phyloP scores from a whole-genome alignment of 2,113 vertebrate species.

The Apeltes quadracus region DNA sequence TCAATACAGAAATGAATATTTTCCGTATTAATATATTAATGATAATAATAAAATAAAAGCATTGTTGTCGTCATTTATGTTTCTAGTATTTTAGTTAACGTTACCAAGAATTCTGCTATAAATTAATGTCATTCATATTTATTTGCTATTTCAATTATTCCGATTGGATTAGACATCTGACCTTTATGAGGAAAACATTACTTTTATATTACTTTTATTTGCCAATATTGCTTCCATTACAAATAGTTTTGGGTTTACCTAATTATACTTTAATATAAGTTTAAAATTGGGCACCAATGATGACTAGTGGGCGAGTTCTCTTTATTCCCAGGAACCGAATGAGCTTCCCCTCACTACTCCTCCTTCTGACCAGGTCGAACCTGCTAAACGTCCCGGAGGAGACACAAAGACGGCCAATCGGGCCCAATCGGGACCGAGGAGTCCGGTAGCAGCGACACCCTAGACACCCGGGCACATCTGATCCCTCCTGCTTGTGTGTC shows the following conservation, averaged over 20 bases:
- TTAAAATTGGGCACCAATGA: neutral
- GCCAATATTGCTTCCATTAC: neutral
- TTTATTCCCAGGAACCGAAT: neutral
- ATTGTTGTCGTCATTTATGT: neutral
- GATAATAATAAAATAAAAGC: too few species aligned
- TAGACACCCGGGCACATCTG: slow-evolving; percentile 60
- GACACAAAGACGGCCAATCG: neutral
- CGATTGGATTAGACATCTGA: too few species aligned
- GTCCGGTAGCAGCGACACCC: slow-evolving; percentile 49
- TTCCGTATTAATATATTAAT: neutral
- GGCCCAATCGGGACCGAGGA: neutral
- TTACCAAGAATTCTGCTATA: neutral
- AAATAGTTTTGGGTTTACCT: neutral
- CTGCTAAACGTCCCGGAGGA: neutral
- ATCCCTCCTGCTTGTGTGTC: slow-evolving; percentile 65
- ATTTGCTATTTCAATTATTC: too few species aligned
- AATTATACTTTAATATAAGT: neutral
- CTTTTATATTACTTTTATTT: neutral
- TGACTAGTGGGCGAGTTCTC: neutral
- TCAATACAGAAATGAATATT: too few species aligned
- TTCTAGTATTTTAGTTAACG: neutral
- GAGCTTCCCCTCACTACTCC: neutral
- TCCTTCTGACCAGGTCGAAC: neutral
- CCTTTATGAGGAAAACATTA: too few species aligned
- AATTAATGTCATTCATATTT: too few species aligned